Evolutionary conservation across 1,140 invertebrate species (phyloP).

Genomic region (Campodea augens): DNA sequence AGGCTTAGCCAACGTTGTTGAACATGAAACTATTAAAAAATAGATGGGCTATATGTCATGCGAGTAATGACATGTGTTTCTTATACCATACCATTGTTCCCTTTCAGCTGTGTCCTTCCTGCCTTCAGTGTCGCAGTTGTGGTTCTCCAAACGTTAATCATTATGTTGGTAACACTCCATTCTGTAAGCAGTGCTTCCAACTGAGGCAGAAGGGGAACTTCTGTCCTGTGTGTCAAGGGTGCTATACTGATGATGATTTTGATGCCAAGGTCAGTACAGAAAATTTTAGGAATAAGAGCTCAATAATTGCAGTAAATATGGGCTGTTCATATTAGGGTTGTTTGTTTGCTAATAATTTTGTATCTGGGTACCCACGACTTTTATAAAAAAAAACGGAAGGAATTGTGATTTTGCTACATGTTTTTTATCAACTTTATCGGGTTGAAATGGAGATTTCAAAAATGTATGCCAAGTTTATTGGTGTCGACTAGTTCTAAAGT

Average conservation of each 20-base stretch:
- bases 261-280: constrained; percentile 59
- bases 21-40: too few relatives aligned
- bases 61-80: too few relatives aligned
- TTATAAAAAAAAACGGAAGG: background rate
- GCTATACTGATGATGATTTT: constrained; percentile 83
- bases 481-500: too few relatives aligned
- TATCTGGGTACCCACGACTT: too few relatives aligned
- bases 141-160: constrained; percentile 54
- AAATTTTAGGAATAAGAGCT: constrained; percentile 14
- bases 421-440: too few relatives aligned
- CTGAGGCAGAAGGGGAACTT: constrained; percentile 73
- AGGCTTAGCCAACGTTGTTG: too few relatives aligned
- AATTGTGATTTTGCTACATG: background rate
- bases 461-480: too few relatives aligned
- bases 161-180: constrained; percentile 65
- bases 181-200: constrained; percentile 75
- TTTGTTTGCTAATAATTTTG: constrained; percentile 1
- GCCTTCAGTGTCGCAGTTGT: constrained; percentile 77
- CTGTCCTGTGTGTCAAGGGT: constrained; percentile 78
- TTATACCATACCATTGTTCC: too few relatives aligned
- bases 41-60: too few relatives aligned
- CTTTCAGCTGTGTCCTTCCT: constrained; percentile 74
- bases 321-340: constrained; percentile 2
- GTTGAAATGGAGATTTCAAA: too few relatives aligned
- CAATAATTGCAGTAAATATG: constrained; percentile 11